These are phyloP conservation scores for Chauna torquata DNA, from an alignment of 2,113 vertebrate species.

Conservation along the genomic window DNA sequence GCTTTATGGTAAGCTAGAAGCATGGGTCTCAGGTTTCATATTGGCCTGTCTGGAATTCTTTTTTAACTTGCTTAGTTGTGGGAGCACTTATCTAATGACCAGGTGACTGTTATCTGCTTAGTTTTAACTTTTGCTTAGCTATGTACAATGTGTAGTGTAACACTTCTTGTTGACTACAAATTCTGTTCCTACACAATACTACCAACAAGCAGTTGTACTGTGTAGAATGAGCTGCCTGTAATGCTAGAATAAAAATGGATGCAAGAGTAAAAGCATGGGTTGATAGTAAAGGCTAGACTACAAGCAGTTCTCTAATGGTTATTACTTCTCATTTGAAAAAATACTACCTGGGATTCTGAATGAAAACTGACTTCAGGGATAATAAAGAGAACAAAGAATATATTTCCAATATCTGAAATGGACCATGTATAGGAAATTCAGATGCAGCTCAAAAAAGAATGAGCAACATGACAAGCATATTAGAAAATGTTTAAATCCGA, in stretches of 20 bases:
- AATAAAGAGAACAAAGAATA: not conserved
- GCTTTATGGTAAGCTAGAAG: not conserved
- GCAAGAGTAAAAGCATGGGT: not conserved
- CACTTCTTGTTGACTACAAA: not conserved
- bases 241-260: not conserved
- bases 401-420: rapidly evolving
- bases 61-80: not conserved
- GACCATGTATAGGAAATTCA: not conserved
- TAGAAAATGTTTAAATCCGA: not conserved
- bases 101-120: not conserved
- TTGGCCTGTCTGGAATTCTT: not conserved
- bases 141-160: not conserved
- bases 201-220: not conserved
- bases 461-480: not conserved
- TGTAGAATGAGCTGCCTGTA: not conserved
- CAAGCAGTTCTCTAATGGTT: not conserved
- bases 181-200: not conserved
- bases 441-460: not conserved
- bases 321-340: not conserved
- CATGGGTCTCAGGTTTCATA: not conserved
- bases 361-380: not conserved
- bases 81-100: not conserved
- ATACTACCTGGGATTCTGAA: not conserved
- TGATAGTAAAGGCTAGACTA: not conserved
- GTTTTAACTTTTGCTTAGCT: not conserved